phyloP scores from a whole-genome alignment of 2,113 vertebrate species.

The Cynoglossus semilaevis region DNA sequence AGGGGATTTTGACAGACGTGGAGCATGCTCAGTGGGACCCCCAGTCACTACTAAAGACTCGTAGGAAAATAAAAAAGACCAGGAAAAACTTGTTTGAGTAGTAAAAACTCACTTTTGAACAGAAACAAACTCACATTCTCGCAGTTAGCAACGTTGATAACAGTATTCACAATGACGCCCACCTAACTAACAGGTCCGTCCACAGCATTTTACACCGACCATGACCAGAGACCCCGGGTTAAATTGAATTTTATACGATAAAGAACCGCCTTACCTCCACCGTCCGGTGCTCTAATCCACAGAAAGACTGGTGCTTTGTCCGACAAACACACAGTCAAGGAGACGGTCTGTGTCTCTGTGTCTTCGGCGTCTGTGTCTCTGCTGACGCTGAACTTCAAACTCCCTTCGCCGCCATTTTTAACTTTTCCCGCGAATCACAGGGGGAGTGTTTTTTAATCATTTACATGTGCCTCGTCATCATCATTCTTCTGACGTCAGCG shows the following conservation, averaged over 20 bases:
- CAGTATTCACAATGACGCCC: too few relatives aligned
- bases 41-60: not conserved
- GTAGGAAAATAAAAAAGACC: not conserved
- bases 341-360: not conserved
- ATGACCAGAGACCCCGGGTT: not conserved
- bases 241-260: not conserved
- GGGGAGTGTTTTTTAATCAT: not conserved
- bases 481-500: not conserved
- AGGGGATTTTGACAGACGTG: constrained; percentile 20
- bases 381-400: constrained; percentile 59
- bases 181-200: too few relatives aligned
- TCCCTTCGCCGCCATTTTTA: constrained; percentile 60
- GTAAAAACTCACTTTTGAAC: not conserved
- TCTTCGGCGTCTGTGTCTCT: not conserved
- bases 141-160: not conserved
- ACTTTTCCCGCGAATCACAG: constrained; percentile 64
- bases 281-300: not conserved
- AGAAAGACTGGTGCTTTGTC: not conserved
- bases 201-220: too few relatives aligned
- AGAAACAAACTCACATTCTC: not conserved
- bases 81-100: not conserved
- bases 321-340: constrained; percentile 1
- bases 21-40: constrained; percentile 39
- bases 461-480: constrained; percentile 2
- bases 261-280: constrained; percentile 13